These are phyloP conservation scores for Ostrea denselamellosa DNA, from an alignment of 1,140 invertebrate genomes.

Conservation along the genomic window DNA sequence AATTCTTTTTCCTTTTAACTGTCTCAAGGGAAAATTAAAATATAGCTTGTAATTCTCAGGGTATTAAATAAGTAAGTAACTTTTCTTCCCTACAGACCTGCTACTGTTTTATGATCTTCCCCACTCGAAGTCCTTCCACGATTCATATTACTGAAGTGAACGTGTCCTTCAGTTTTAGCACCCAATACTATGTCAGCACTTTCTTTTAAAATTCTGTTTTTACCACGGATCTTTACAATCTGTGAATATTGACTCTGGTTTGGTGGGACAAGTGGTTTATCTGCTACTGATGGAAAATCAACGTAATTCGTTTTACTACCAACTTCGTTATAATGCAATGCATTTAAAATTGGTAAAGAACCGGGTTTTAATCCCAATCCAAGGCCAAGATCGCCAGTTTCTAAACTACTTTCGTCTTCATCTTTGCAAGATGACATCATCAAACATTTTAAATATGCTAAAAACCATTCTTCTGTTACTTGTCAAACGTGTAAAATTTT, in stretches of 20 bases:
- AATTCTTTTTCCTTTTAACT: no score
- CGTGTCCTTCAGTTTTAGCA: background rate
- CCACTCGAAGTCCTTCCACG: background rate
- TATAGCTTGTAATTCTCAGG: no score
- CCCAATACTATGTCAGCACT: no score
- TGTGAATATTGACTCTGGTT: conserved; percentile 5
- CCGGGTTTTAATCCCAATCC: conserved; percentile 64
- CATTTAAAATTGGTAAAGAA: conserved; percentile 30
- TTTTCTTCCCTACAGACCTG: background rate
- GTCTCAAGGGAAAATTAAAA: no score
- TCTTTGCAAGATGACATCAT: conserved; percentile 47
- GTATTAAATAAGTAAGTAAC: no score
- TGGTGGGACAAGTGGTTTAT: conserved; percentile 20
- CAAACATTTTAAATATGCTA: conserved; percentile 22
- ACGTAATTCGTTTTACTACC: background rate
- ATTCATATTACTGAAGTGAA: background rate
- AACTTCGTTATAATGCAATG: background rate
- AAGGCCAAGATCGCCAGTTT: conserved; percentile 67
- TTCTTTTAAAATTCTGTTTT: conserved; percentile 1
- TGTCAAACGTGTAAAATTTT: conserved; percentile 41
- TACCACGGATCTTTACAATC: conserved; percentile 11
- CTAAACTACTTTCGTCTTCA: conserved; percentile 60
- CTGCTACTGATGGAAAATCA: background rate
- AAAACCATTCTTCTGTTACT: conserved; percentile 12
- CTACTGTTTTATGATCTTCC: background rate